Base-by-base conservation (phyloP, 2,888 invertebrate genomes). In the Orchesella flavescens region DNA sequence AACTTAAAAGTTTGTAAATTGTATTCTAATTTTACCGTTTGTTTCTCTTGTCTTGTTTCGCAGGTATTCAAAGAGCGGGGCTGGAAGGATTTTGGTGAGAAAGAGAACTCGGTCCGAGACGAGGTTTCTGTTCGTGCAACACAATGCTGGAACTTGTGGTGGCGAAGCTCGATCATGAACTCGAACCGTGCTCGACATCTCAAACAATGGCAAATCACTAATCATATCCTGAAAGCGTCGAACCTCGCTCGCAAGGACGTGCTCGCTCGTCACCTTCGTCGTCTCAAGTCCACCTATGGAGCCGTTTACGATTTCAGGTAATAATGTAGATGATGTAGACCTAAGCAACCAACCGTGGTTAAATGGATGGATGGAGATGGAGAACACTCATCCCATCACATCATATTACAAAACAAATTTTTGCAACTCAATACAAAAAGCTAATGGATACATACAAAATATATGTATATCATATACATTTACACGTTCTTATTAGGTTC, bases 171-270 rank as follows among this genome's bases (percentile, higher is more conserved):
- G 17, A 93, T 94, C n/a, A 94, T 95, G 89, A 93, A 95, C 1
- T 91, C 93, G 19, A 92, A 92, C 0, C 92, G 93, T 89, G 93
- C 94, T 89, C 93, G 93, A 89, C 92, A 92, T 77, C 91, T 94
- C 68, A 93, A 93, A 76, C 92, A 93, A 84, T 94, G 94, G 94
- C 94, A 94, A 93, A 94, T 93, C 88, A 93, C 95, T 89, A 96
- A 96, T 90, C 95, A 95, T 90, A 95, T 95, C 89, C 95, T 95
- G 12, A 95, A 95, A 90, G 94, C 94, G 44, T 93, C 94, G 44
- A 93, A 94, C n/a, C 95, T 96, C 89, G 96, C 95, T 89, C 92
- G 94, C 68, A 96, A 96, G 89, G 96, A 96, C 89, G 94, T 93
- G 89, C 91, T 96, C 71, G 94, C 95, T 0, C 91, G 96, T 83